Evolutionary conservation across 2,888 invertebrate species (phyloP), one percentile per base, ranked within the genome.

Genomic region (Polia nebulosa): DNA sequence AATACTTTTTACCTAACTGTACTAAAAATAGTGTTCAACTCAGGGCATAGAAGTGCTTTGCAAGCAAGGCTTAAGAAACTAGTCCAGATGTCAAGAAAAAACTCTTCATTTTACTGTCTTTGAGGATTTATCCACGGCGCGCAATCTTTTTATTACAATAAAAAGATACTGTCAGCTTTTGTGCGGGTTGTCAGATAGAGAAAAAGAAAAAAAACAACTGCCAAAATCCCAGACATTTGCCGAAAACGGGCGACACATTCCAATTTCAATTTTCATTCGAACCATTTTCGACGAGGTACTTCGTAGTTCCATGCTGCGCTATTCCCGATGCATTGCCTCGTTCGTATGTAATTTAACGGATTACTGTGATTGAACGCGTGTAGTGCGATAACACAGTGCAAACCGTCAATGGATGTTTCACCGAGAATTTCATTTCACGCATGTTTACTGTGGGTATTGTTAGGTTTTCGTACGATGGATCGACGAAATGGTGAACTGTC

Each of bases 191-290:
- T 41, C 45, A 60, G 41, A 47, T 27, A 25, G 22, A 25, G 22
- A 67, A 49, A 74, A 64, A 49, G 47, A 51, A 47, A 22, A 51
- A 67, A 63, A 59, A 36, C 17, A 51, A 20, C 41, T 32, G 4
- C 25, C 39, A 39, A 64, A 76, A 61, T n/a, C 53, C 25, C 60
- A 58, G 63, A 76, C 60, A 72, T 72, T 76, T 64, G 51, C 61
- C 58, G 61, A 78, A 77, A 73, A 62, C 44, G 68, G 58, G 61
- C 61, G 64, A 56, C 73, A 61, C 65, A 71, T 76, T 78, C 78
- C 73, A 73, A 68, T 77, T 77, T 78, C 68, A 78, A 73, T 78
- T 78, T 72, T 61, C 78, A 64, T 64, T 68, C 63, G 51, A 57
- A 41, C 67, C 57, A 55, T 61, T 67, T 77, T 61, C 45, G 45